A percentile compares a stretch with the other conserved stretches of the same genome.
Evolutionary conservation across 2,113 vertebrate genomes (phyloP).

Genomic region (Pyxicephalus adspersus): DNA sequence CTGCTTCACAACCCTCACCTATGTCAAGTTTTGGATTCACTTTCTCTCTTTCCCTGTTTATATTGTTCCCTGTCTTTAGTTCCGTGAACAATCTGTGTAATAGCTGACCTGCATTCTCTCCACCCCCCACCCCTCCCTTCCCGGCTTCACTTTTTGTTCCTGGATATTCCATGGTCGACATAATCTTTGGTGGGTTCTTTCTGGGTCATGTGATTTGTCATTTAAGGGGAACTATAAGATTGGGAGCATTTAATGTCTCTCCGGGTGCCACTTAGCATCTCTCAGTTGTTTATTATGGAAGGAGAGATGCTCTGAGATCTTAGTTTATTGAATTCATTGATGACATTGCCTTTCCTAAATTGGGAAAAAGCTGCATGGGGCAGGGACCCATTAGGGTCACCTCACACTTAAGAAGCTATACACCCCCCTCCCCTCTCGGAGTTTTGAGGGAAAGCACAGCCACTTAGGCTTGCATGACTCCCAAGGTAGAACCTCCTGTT

Average conservation of each 20-base stretch:
- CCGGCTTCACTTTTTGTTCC: conserved; percentile 1
- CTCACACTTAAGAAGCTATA: conserved; percentile 18
- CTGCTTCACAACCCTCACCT: conserved; percentile 10
- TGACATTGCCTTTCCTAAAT: conserved; percentile 3
- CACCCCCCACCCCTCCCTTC: too few relatives aligned
- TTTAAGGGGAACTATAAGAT: conserved; percentile 35
- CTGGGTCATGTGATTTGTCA: conserved; percentile 46
- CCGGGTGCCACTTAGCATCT: conserved; percentile 59
- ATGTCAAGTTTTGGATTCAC: conserved; percentile 12
- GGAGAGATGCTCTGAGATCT: conserved; percentile 62
- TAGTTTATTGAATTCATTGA: not conserved
- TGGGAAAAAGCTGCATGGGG: conserved; percentile 52
- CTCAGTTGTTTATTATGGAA: conserved; percentile 64
- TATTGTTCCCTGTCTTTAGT: conserved; percentile 16
- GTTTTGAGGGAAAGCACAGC: conserved; percentile 62
- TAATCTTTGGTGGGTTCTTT: conserved; percentile 5
- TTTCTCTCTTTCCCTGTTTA: not conserved
- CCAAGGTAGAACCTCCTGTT: conserved; percentile 94
- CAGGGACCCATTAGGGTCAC: conserved; percentile 39
- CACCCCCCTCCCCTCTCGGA: conserved; percentile 35
- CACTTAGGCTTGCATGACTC: conserved; percentile 90
- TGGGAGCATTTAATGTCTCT: conserved; percentile 32
- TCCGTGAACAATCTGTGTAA: conserved; percentile 11
- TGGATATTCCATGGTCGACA: not conserved
- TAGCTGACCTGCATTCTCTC: conserved; percentile 12